These are phyloP conservation scores for Triplophysa rosa DNA, from an alignment of 2,113 vertebrate species.

Conservation along the genomic window DNA sequence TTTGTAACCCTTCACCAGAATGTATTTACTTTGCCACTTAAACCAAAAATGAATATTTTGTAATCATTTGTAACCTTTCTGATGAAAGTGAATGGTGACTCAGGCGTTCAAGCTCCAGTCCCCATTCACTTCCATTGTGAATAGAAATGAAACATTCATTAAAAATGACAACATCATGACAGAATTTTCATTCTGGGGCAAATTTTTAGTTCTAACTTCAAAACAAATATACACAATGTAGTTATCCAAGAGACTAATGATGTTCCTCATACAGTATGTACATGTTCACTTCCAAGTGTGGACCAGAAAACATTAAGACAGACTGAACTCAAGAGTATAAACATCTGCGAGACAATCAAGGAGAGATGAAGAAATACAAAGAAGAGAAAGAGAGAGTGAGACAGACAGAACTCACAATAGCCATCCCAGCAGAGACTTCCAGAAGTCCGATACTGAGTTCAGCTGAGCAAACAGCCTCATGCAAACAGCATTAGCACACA, in stretches of 20 bases:
- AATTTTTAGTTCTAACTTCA: no score
- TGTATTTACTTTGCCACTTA: no score
- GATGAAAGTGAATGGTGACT: no score
- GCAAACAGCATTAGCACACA: slow-evolving; percentile 33
- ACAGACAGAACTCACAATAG: slow-evolving; percentile 40
- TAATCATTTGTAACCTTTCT: no score
- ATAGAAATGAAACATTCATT: no score
- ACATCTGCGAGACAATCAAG: slow-evolving; percentile 11
- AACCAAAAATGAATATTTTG: no score
- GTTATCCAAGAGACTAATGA: background rate
- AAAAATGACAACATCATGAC: no score
- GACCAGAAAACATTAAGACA: background rate
- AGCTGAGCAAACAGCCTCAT: slow-evolving; percentile 48
- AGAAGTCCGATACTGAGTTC: slow-evolving; percentile 42
- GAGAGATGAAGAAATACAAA: slow-evolving; percentile 49
- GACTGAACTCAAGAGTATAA: background rate
- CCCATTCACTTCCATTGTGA: no score
- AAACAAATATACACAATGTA: no score
- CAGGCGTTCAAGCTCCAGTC: no score
- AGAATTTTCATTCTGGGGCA: no score
- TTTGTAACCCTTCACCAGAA: no score
- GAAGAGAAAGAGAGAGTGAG: slow-evolving; percentile 54
- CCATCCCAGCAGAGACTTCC: slow-evolving; percentile 49
- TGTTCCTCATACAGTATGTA: background rate
- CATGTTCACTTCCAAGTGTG: background rate